A percentile compares a stretch with the other conserved stretches of the same genome.
These are phyloP conservation scores for Microtus richardsoni DNA, from an alignment of 2,113 vertebrate genomes.

Conservation along the genomic window DNA sequence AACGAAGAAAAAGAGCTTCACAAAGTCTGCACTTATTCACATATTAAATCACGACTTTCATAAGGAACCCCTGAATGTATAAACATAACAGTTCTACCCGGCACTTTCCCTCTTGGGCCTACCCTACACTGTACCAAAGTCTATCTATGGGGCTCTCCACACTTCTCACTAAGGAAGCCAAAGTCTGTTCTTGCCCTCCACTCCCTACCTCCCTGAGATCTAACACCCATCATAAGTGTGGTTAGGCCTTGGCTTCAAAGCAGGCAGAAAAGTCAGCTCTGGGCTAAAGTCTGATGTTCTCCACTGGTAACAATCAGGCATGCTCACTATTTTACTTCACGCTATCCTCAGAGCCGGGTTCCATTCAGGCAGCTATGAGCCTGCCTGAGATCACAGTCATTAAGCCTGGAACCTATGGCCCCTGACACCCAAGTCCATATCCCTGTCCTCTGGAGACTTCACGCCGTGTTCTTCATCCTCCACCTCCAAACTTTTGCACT, in stretches of 20 bases:
- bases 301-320: background rate
- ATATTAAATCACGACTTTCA: background rate
- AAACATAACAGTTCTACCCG: background rate
- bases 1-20: background rate
- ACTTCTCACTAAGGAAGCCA: background rate
- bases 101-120: background rate
- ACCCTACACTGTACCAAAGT: background rate
- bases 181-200: background rate
- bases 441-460: background rate
- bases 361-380: background rate
- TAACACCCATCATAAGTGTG: background rate
- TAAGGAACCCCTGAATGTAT: background rate
- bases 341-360: background rate
- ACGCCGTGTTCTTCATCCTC: background rate
- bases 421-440: background rate
- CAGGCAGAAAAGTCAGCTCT: background rate
- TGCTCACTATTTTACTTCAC: background rate
- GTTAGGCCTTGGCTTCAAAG: background rate
- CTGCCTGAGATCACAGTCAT: too few species aligned
- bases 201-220: background rate
- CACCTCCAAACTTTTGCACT: background rate
- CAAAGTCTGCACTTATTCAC: background rate
- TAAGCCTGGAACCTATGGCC: background rate
- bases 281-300: background rate
- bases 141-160: background rate